Base-by-base conservation (phyloP, 2,113 vertebrate genomes). In the Falco punctatus region DNA sequence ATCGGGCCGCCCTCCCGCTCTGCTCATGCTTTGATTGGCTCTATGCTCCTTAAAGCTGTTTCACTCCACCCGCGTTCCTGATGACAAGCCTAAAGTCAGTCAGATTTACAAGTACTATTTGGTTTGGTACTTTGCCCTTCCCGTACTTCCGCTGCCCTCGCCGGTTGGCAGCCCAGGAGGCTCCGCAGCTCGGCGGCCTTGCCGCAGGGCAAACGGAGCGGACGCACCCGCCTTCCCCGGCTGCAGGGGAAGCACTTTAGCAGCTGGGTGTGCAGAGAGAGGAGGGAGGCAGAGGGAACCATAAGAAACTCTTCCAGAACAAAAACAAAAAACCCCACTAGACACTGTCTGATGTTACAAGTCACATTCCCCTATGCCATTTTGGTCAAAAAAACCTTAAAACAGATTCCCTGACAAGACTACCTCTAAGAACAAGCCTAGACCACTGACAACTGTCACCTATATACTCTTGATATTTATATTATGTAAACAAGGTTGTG, bases 381-480 rank as follows among this genome's bases (percentile, higher is more conserved):
- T 98, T 98, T 98, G 98, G 98, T 98, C 98, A 97, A 96, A 97
- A 86, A 94, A 97, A 97, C 92, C 96, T 97, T 79, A 27, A 38
- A 96, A 97, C 92, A 95, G 82, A 91, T 83, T 97, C 97, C 96
- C 95, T 97, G 97, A 98, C 97, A 86, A 95, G 90, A 94, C 93
- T 92, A 83, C 4, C 49, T 95, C 74, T 94, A 98, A 96, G 90
- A 94, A 96, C 86, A 97, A 93, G 72, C 87, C 92, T 94, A 94
- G 73, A 72, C 89, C 97, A 90, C 4, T 71, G 85, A 96, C 83
- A 94, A 71, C 44, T 86, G 77, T 90, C 94, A 91, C 62, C 96
- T 93, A 82, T 55, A 74, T 15, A 95, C 62, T 96, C 91, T 73
- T 86, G 89, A 88, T 85, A 97, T 67, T 96, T 90, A 85, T 81